A percentile compares a stretch with the other conserved stretches of the same genome.
Evolutionary conservation across 2,797 vertebrate species (phyloP).

Genomic region (Centropyge bicolor): DNA sequence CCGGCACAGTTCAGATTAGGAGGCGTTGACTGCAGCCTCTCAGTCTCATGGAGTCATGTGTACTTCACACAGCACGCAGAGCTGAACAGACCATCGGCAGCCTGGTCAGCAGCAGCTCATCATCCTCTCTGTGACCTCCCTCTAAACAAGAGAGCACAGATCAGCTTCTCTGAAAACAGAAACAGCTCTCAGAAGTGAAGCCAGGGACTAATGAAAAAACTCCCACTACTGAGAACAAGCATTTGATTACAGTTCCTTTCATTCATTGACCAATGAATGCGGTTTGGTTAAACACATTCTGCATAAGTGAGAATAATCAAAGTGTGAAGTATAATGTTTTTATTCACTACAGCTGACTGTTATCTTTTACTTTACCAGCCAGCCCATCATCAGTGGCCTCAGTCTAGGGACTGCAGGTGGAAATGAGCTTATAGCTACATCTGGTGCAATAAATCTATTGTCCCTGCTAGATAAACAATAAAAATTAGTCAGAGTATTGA

Average conservation of each 20-base stretch:
- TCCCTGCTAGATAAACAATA: not conserved
- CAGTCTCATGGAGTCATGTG: not conserved
- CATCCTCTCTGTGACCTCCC: conserved; percentile 13
- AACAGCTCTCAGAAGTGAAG: conserved; percentile 9
- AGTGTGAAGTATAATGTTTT: not conserved
- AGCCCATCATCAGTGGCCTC: not conserved
- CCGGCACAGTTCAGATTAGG: conserved; percentile 11
- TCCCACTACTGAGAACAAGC: not conserved
- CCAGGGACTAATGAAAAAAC: not conserved
- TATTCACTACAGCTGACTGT: not conserved
- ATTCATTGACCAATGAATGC: not conserved
- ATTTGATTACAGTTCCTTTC: not conserved
- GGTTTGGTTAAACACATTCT: not conserved
- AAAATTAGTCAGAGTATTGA: not conserved
- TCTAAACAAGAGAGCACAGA: not conserved
- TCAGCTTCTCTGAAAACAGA: conserved; percentile 38
- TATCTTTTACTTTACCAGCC: not conserved
- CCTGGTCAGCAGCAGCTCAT: conserved; percentile 25
- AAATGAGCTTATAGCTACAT: not conserved
- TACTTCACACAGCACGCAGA: not conserved
- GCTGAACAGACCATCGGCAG: not conserved
- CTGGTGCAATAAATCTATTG: not conserved
- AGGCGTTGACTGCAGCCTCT: not conserved
- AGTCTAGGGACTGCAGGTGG: not conserved
- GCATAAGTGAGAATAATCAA: not conserved